phyloP scores from a whole-genome alignment of 2,888 invertebrate genomes.

The Adineta ricciae region DNA sequence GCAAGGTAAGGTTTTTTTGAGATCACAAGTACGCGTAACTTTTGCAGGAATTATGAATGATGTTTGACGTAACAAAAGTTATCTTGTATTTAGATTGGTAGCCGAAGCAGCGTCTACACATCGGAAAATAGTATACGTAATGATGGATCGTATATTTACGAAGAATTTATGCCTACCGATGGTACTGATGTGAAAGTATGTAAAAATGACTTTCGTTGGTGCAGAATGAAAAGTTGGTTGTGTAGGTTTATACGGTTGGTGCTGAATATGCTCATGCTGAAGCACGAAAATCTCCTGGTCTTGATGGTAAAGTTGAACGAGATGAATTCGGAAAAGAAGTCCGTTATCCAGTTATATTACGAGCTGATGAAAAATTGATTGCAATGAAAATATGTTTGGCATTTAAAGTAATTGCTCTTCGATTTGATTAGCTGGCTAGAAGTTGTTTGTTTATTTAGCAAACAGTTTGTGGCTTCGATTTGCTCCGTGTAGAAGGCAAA shows the following conservation, averaged over 20 bases:
- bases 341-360: constrained; percentile 91
- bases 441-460: constrained; percentile 53
- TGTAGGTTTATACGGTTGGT: constrained; percentile 91
- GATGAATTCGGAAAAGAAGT: constrained; percentile 93
- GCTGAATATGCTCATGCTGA: constrained; percentile 99
- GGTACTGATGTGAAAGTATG: constrained; percentile 63
- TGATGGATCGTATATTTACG: constrained; percentile 95
- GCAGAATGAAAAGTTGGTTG: background rate
- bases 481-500: constrained; percentile 87
- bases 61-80: no score
- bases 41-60: no score
- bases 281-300: constrained; percentile 90
- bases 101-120: constrained; percentile 94
- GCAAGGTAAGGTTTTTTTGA: constrained; percentile 58
- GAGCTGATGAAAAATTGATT: constrained; percentile 90
- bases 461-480: constrained; percentile 97
- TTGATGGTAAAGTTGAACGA: constrained; percentile 96
- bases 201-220: background rate
- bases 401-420: constrained; percentile 43
- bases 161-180: constrained; percentile 99
- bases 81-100: constrained; percentile 61
- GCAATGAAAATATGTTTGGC: constrained; percentile 81
- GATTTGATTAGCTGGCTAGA: no score
- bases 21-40: no score
- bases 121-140: constrained; percentile 80